phyloP scores from a whole-genome alignment of 2,113 vertebrate species.

The Cebidichthys violaceus region DNA sequence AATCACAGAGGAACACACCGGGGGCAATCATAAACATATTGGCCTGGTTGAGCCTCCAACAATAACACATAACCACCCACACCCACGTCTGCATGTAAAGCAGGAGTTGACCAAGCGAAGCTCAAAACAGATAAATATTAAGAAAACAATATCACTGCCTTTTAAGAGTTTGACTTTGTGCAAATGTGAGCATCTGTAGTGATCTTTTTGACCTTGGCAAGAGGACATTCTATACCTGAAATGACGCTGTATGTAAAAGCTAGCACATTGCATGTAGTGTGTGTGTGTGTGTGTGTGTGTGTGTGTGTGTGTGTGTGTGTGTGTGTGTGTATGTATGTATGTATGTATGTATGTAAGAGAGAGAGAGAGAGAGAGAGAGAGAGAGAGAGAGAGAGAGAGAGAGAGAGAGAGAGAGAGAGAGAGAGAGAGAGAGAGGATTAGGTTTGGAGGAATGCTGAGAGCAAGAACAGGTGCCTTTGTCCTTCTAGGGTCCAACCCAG shows the following conservation, averaged over 20 bases:
- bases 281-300: conserved; percentile 10
- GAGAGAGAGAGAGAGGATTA: conserved; percentile 60
- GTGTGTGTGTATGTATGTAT: conserved; percentile 27
- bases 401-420: neutral
- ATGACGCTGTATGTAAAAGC: conserved; percentile 45
- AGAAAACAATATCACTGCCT: conserved; percentile 2
- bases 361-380: neutral
- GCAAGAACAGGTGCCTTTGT: conserved; percentile 80
- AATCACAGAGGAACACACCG: conserved; percentile 28
- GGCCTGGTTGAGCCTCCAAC: conserved; percentile 16
- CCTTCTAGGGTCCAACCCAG: conserved; percentile 61
- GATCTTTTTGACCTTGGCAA: conserved; percentile 70
- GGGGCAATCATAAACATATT: conserved; percentile 29
- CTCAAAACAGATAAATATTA: conserved; percentile 14
- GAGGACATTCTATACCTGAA: conserved; percentile 31
- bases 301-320: too few relatives aligned
- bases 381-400: neutral
- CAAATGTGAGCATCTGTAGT: conserved; percentile 21
- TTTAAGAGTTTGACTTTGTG: conserved; percentile 5
- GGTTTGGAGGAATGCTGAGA: conserved; percentile 73
- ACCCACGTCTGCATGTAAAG: conserved; percentile 11
- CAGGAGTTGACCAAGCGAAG: neutral
- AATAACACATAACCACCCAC: conserved; percentile 34
- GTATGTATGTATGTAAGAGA: conserved; percentile 30
- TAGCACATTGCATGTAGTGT: conserved; percentile 13